Percentiles rank a stretch among this genome's conserved stretches.
Conservation (phyloP, 2,113 vertebrate species). For the Myotis brandtii region DNA sequence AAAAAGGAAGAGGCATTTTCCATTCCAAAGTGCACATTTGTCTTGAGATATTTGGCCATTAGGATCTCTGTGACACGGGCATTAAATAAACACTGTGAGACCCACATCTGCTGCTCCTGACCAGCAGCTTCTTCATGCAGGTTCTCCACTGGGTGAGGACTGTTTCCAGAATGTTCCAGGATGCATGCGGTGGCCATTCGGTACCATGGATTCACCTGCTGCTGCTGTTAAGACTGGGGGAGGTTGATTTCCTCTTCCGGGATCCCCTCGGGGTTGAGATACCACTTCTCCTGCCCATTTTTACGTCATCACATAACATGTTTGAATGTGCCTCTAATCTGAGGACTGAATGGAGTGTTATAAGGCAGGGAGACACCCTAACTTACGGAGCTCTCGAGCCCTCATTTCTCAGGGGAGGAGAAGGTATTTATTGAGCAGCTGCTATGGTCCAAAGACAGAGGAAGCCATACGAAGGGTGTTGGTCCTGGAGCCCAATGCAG, state of each 20-base stretch:
- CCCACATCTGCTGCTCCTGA: accelerated
- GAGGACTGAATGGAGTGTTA: too few species aligned
- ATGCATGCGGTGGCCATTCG: accelerated
- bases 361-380: not conserved
- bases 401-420: not conserved
- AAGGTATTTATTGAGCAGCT: not conserved
- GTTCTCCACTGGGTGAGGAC: not conserved
- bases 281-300: not conserved
- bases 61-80: not conserved
- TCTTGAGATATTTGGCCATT: not conserved
- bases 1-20: not conserved
- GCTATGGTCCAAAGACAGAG: too few species aligned
- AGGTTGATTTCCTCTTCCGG: not conserved
- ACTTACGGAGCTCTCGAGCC: not conserved
- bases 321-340: not conserved
- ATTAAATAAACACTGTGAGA: not conserved
- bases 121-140: not conserved
- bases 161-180: not conserved
- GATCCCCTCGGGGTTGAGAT: too few species aligned
- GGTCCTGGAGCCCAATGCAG: accelerated
- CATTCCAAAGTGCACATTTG: not conserved
- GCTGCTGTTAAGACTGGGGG: accelerated
- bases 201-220: accelerated
- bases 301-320: accelerated
- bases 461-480: accelerated